A percentile compares a stretch with the other conserved stretches of the same genome.
These are phyloP conservation scores for Clepsis dumicolana DNA, from an alignment of 2,888 invertebrate species.

Conservation along the genomic window DNA sequence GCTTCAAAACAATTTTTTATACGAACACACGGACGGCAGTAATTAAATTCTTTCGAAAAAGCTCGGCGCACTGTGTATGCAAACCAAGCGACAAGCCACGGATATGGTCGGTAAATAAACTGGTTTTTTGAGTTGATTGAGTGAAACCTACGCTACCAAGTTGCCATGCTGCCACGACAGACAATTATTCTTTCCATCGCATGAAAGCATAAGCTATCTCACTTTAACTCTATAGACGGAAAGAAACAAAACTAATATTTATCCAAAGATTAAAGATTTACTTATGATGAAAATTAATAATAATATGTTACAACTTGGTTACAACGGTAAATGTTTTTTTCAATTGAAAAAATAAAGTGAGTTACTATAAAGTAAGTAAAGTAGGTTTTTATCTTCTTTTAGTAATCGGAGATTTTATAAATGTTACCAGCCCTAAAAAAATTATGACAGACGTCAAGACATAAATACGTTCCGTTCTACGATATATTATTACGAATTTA, in stretches of 20 bases:
- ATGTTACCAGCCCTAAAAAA: not conserved
- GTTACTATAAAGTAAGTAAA: not conserved
- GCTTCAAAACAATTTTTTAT: conserved; percentile 24
- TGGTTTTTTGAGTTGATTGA: conserved; percentile 74
- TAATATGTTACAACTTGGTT: no score
- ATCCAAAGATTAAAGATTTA: not conserved
- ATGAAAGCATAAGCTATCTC: conserved; percentile 4
- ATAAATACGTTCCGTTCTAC: not conserved
- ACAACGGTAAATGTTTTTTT: no score
- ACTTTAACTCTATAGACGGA: conserved; percentile 2
- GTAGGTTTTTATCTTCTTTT: not conserved
- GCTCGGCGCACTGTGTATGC: conserved; percentile 35
- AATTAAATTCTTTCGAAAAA: conserved; percentile 40
- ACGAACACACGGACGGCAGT: conserved; percentile 42
- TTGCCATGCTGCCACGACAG: conserved; percentile 36
- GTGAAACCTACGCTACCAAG: conserved; percentile 33
- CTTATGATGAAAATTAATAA: no score
- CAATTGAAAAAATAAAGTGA: not conserved
- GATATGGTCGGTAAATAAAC: conserved; percentile 79
- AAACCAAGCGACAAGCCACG: conserved; percentile 44
- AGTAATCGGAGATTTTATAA: not conserved
- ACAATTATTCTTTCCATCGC: conserved; percentile 14
- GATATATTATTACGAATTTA: not conserved
- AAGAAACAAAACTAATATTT: conserved; percentile 6
- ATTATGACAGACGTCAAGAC: not conserved